Evolutionary conservation across 2,888 invertebrate species (phyloP), one percentile per base, ranked within the genome.

Genomic region (Phengaris alcon): DNA sequence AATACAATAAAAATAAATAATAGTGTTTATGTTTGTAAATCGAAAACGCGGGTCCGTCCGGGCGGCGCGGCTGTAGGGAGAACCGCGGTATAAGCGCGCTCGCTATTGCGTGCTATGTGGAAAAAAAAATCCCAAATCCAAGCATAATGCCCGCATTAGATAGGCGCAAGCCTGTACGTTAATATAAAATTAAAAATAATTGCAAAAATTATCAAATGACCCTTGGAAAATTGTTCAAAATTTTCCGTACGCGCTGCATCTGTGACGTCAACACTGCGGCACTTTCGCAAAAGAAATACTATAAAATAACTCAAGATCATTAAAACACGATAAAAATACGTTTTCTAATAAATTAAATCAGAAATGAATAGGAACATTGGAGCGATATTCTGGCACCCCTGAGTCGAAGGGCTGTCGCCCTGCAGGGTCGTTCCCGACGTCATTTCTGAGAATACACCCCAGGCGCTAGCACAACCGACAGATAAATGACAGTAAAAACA

Each of bases 181-280:
- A 79, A 70, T 77, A 81, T 82, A 79, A 78, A 80, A 57, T 54
- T 80, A 80, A 79, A 81, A 87, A 87, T 85, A 78, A 46, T 13
- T 15, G 15, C 51, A 84, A 84, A 86, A 80, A 77, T 77, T 68
- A 13, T 59, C 82, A 77, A 81, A 79, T 81, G 78, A 81, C 79
- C 79, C 79, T 77, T 81, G 87, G 91, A 93, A 91, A 93, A 93
- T 91, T 92, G 82, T 79, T 83, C 81, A 84, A 92, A 91, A 84
- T 89, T 91, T 91, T 92, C 91, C 93, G 84, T 82, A 84, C 81
- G 82, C 84, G 78, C 81, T 81, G 82, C 82, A 81, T 78, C 81
- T 84, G 82, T 84, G 83, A 85, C 87, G 86, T 84, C 84, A 83
- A 84, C 79, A 81, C 78, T 82, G 82, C 80, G 78, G 22, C 70